These are phyloP conservation scores for Urocyon cinereoargenteus DNA, from an alignment of 2,797 vertebrate genomes.

Conservation along the genomic window DNA sequence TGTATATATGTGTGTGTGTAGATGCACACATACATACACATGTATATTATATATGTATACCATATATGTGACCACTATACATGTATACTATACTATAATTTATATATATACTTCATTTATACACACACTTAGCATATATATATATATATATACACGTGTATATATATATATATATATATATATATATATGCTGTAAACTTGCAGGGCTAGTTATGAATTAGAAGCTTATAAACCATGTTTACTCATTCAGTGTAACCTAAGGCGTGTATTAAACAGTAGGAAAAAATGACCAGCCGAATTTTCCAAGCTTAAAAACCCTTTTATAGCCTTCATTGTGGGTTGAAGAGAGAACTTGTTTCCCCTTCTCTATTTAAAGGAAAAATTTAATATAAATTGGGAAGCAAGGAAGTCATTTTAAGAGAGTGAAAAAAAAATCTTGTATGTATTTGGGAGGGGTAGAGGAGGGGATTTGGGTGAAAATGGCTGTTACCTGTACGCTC, in stretches of 20 bases:
- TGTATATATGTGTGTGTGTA: not conserved
- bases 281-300: slow-evolving; percentile 86
- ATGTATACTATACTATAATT: not conserved
- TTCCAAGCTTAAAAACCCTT: slow-evolving; percentile 86
- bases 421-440: slow-evolving; percentile 38
- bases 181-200: slow-evolving; percentile 83
- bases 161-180: slow-evolving; percentile 68
- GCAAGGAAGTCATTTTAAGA: slow-evolving; percentile 59
- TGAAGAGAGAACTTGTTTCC: slow-evolving; percentile 68
- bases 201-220: slow-evolving; percentile 86
- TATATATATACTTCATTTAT: not conserved
- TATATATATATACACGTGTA: slow-evolving; percentile 62
- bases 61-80: not conserved
- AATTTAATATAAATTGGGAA: slow-evolving; percentile 54
- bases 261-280: slow-evolving; percentile 87
- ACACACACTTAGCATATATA: not conserved
- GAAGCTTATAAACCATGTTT: slow-evolving; percentile 88
- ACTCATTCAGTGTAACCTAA: slow-evolving; percentile 87
- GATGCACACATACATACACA: not conserved
- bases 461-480: not conserved
- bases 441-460: not conserved
- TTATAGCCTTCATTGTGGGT: slow-evolving; percentile 86
- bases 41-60: not conserved
- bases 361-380: slow-evolving; percentile 67
- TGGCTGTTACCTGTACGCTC: rapidly evolving